Percentiles rank a stretch among this genome's conserved stretches.
Evolutionary conservation across 2,797 vertebrate species (phyloP).

Genomic region (Columba guinea): DNA sequence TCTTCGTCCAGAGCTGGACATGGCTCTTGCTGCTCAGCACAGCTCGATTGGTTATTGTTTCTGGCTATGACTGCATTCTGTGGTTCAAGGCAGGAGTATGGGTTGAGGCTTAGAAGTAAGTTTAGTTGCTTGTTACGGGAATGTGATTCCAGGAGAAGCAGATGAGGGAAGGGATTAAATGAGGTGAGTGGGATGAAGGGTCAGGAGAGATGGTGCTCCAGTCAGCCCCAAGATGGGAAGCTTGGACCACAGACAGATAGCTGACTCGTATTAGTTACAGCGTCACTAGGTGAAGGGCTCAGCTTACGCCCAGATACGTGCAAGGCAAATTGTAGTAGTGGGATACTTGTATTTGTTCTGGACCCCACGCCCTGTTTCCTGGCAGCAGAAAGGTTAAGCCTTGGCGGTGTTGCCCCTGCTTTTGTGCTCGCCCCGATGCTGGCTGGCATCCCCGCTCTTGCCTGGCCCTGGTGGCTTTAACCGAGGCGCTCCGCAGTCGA

Average conservation of each 20-base stretch:
- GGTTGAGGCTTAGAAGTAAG: accelerated
- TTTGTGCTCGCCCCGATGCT: accelerated
- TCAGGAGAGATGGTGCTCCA: background rate
- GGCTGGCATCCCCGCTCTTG: background rate
- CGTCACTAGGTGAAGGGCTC: constrained; percentile 10
- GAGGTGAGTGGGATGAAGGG: background rate
- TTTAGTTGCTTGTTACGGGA: background rate
- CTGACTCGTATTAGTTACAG: constrained; percentile 24
- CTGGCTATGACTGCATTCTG: too few relatives aligned
- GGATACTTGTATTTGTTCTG: background rate
- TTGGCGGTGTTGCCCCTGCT: background rate
- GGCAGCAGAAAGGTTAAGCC: background rate
- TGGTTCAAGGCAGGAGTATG: background rate
- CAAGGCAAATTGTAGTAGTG: background rate
- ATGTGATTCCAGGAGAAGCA: background rate
- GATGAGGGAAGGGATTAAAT: background rate
- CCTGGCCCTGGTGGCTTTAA: background rate
- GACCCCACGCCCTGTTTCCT: background rate
- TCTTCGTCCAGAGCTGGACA: background rate
- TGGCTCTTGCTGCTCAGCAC: background rate
- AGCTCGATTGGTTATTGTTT: accelerated
- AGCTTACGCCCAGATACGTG: background rate
- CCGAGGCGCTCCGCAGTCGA: background rate
- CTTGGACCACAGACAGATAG: background rate
- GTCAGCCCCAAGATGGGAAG: background rate